These are phyloP conservation scores for Trialeurodes vaporariorum DNA, from an alignment of 1,140 invertebrate species.

Conservation along the genomic window DNA sequence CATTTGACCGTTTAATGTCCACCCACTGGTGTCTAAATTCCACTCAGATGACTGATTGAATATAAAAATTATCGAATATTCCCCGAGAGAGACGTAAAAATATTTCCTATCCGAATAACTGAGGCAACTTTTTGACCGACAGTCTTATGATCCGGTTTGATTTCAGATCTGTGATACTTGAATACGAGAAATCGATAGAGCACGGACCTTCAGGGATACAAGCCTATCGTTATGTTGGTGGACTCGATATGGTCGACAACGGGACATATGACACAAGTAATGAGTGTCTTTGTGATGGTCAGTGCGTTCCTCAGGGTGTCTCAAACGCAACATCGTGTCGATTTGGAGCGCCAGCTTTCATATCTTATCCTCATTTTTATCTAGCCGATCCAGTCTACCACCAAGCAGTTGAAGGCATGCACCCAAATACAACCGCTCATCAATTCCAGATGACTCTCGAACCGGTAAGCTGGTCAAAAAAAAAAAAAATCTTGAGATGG, in stretches of 20 bases:
- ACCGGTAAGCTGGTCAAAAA: slow-evolving; percentile 40
- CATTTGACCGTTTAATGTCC: no score
- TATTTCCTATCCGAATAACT: no score
- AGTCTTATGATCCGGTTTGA: no score
- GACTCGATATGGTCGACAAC: slow-evolving; percentile 35
- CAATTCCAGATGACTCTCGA: slow-evolving; percentile 47
- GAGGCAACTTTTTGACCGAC: no score
- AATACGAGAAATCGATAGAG: slow-evolving; percentile 40
- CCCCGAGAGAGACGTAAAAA: no score
- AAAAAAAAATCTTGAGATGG: slow-evolving; percentile 6
- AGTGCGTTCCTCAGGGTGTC: slow-evolving; percentile 52
- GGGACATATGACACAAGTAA: slow-evolving; percentile 45
- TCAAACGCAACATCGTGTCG: slow-evolving; percentile 39
- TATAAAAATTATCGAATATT: no score
- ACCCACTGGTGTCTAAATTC: no score
- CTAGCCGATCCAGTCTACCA: slow-evolving; percentile 43
- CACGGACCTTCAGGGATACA: slow-evolving; percentile 32
- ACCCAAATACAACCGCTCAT: slow-evolving; percentile 43
- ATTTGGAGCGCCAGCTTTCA: slow-evolving; percentile 47
- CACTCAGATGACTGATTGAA: no score
- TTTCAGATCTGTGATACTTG: slow-evolving; percentile 33
- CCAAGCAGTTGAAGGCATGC: slow-evolving; percentile 42
- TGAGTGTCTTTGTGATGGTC: slow-evolving; percentile 55
- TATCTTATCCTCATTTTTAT: slow-evolving; percentile 61
- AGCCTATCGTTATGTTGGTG: slow-evolving; percentile 33